Base-by-base conservation (phyloP, 1,140 invertebrate species). In the Maniola jurtina region DNA sequence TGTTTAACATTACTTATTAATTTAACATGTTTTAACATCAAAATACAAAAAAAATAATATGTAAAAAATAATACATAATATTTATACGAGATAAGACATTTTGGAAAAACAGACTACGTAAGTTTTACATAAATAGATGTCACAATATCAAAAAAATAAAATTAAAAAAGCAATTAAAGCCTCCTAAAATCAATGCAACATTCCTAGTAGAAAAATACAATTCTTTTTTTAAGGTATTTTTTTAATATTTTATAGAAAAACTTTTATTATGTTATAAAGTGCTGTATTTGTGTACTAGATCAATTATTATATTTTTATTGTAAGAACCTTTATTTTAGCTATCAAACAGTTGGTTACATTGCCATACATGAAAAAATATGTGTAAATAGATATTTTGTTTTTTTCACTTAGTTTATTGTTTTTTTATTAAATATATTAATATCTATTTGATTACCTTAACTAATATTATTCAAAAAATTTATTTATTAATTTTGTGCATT, bases 401-500 rank as follows among this genome's bases (percentile, higher is more conserved):
- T 45, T 64, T 60, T 57, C 34, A 75, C 73, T 71, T 45, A 25
- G 25, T 25, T 25, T 57, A 56, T 69, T 55, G 61, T 70, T 68
- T 66, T 68, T 74, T 68, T 68, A 64, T 75, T 68, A 48, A 47
- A 33, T 47, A 40, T 15, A 47, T n/a, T n/a, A 33, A 13, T 60
- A 34, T 40, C 9, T 15, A 38, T 40, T 57, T 40, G 55, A 34
- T 56, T 61, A 57, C 25, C 15, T 34, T 68, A 59, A 69, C 25
- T 64, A 68, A 65, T 15, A 57, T 54, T 61, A 52, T 72, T 65
- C 50, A 56, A 71, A 64, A 70, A 40, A 61, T 64, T 68, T 64
- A 36, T 60, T 70, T 56, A 35, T 61, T 70, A 73, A 70, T 48
- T 64, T 86, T 86, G 84, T 86, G 84, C 84, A 82, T 79, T 75